Percentiles rank a stretch among this genome's conserved stretches.
Evolutionary conservation across 2,888 invertebrate species (phyloP).

Genomic region (Callosobruchus maculatus): DNA sequence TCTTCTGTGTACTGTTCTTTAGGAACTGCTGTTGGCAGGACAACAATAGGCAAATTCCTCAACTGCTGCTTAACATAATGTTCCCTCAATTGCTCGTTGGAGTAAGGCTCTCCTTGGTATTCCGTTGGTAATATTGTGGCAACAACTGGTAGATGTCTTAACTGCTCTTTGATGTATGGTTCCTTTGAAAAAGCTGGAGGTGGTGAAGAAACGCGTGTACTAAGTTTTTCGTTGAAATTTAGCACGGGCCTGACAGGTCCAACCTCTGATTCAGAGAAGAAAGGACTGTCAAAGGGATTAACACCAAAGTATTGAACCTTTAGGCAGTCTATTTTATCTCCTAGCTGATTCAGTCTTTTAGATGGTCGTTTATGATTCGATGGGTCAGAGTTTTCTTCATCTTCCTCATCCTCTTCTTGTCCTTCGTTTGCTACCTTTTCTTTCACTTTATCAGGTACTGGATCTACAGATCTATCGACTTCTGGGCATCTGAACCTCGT

Average conservation of each 20-base stretch:
- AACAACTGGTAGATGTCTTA: neutral
- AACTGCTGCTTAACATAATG: neutral
- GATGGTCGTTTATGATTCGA: constrained; percentile 41
- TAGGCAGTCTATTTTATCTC: constrained; percentile 71
- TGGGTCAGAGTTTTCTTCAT: constrained; percentile 31
- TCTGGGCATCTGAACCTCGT: constrained; percentile 53
- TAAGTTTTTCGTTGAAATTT: neutral
- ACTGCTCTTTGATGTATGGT: neutral
- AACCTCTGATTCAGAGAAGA: constrained; percentile 60
- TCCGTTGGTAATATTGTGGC: neutral
- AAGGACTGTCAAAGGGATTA: constrained; percentile 71
- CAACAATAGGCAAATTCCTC: neutral
- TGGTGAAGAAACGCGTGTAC: constrained; percentile 2
- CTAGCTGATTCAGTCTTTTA: constrained; percentile 60
- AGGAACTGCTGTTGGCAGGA: neutral
- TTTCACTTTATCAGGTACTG: constrained; percentile 52
- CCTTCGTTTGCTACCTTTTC: constrained; percentile 42
- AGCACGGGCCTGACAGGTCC: constrained; percentile 51
- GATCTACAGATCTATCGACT: constrained; percentile 54
- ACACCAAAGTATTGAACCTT: constrained; percentile 65
- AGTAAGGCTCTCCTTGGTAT: neutral
- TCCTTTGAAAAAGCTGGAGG: neutral
- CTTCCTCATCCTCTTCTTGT: constrained; percentile 27
- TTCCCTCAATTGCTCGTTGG: neutral
- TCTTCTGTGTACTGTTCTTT: neutral